Conservation (phyloP, 2,113 vertebrate genomes). For the Cnemophilus loriae region DNA sequence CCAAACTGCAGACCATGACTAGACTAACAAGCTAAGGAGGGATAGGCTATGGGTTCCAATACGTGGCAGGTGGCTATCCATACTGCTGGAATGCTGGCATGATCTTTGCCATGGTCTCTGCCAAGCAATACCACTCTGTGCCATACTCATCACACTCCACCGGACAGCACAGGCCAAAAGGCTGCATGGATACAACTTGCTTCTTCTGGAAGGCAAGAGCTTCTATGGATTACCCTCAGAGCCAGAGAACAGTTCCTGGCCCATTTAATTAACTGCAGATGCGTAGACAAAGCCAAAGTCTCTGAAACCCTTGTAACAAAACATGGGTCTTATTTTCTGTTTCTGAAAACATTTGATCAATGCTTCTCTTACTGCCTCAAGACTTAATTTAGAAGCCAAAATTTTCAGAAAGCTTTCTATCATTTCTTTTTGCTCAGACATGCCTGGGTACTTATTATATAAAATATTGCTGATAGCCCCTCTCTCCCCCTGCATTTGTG, state of each 20-base stretch:
- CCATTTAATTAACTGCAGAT: background rate
- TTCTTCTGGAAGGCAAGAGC: background rate
- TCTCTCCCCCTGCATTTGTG: background rate
- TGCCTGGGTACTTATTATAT: background rate
- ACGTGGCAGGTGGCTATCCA: background rate
- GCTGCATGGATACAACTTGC: background rate
- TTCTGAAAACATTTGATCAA: background rate
- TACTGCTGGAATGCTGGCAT: background rate
- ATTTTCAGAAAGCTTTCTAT: background rate
- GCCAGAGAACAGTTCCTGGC: background rate
- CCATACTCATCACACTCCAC: rapidly evolving
- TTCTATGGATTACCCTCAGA: background rate
- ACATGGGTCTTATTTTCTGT: background rate
- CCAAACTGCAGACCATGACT: background rate
- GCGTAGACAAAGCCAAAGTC: background rate
- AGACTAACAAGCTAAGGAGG: background rate
- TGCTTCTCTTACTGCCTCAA: background rate
- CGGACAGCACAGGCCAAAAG: background rate
- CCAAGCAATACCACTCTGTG: background rate
- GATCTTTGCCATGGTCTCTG: background rate
- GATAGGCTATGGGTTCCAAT: background rate
- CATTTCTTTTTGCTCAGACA: background rate
- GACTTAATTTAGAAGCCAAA: background rate
- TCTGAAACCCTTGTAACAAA: background rate
- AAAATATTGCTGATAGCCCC: background rate